phyloP scores from a whole-genome alignment of 92 coral and sea anemone genomes.

The Phenganax marumi region DNA sequence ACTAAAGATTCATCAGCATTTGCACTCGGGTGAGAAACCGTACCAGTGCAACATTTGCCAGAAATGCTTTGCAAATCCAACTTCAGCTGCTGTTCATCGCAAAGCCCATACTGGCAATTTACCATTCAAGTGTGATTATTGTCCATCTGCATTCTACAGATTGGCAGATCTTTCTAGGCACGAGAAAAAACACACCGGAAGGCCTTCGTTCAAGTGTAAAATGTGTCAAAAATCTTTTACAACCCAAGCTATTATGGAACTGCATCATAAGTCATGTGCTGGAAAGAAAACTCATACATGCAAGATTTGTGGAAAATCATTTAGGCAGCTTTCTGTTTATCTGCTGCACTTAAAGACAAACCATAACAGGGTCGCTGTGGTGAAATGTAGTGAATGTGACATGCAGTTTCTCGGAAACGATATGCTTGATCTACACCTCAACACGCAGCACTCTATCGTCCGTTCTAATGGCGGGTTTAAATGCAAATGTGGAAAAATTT shows the following conservation, averaged over 20 bases:
- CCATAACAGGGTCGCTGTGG: background rate
- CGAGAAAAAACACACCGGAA: constrained; percentile 11
- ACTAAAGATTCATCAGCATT: background rate
- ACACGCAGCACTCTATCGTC: background rate
- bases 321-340: constrained; percentile 4
- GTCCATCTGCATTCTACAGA: background rate
- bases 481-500: background rate
- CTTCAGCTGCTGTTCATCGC: background rate
- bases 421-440: background rate
- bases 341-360: background rate
- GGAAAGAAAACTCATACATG: background rate
- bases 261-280: background rate
- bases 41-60: constrained; percentile 1
- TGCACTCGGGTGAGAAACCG: constrained; percentile 1
- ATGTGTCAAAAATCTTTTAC: constrained; percentile 7
- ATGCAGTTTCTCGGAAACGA: background rate
- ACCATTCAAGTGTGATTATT: constrained; percentile 12
- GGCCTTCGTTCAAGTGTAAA: background rate
- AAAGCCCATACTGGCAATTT: background rate
- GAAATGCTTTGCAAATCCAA: background rate
- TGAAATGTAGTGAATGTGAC: background rate
- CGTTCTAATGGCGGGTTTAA: background rate
- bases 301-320: constrained; percentile 13
- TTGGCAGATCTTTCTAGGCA: background rate
- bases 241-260: background rate